Evolutionary conservation across 2,888 invertebrate species (phyloP).

Genomic region (Tinea pellionella): DNA sequence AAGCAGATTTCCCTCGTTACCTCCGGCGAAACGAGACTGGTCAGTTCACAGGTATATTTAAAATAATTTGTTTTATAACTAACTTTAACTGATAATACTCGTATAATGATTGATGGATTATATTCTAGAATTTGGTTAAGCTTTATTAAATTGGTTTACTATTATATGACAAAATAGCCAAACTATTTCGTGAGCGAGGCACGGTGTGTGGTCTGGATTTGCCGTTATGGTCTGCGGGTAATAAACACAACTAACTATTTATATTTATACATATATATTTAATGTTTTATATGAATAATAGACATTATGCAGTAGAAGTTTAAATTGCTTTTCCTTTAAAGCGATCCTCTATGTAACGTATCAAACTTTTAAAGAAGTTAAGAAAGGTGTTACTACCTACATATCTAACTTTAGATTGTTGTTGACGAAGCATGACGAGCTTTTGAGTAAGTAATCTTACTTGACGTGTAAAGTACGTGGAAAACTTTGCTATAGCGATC

Average conservation of each 20-base stretch:
- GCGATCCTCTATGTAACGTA: not conserved
- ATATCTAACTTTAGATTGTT: conserved; percentile 9
- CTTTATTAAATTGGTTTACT: too few relatives aligned
- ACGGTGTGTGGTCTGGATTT: not conserved
- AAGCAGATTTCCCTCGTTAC: too few relatives aligned
- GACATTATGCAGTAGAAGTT: not conserved
- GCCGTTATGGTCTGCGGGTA: not conserved
- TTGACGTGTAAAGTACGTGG: not conserved
- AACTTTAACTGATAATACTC: too few relatives aligned
- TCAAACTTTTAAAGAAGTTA: not conserved
- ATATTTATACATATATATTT: not conserved
- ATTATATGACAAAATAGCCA: not conserved
- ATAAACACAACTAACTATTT: not conserved
- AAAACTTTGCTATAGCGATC: not conserved
- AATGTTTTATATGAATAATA: too few relatives aligned
- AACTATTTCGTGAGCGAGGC: not conserved
- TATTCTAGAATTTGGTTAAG: too few relatives aligned
- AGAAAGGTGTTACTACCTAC: not conserved
- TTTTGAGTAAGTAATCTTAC: conserved; percentile 3
- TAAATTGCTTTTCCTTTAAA: conserved; percentile 1
- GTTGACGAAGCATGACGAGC: not conserved
- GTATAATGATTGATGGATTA: too few relatives aligned
- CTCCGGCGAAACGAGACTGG: too few relatives aligned
- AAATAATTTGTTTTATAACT: too few relatives aligned
- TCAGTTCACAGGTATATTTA: too few relatives aligned